Evolutionary conservation across 2,113 vertebrate species (phyloP).

Genomic region (Lamprologus ornatipinnis): DNA sequence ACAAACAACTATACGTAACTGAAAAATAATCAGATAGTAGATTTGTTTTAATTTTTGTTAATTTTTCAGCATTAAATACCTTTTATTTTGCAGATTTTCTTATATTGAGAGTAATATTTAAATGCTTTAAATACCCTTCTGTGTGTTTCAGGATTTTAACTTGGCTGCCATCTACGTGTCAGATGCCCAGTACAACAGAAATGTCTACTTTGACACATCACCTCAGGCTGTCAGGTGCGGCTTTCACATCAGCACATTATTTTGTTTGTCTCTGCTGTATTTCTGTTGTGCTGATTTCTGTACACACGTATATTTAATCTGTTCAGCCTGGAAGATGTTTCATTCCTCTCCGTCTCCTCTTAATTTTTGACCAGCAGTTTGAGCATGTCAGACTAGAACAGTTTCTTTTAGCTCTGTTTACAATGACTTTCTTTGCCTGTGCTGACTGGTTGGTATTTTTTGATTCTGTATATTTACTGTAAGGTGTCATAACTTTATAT

Average conservation of each 20-base stretch:
- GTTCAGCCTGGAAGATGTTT: not conserved
- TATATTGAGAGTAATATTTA: not conserved
- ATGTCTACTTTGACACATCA: slow-evolving; percentile 83
- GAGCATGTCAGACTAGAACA: not conserved
- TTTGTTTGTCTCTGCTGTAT: not conserved
- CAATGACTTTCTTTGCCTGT: not conserved
- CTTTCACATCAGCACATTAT: not conserved
- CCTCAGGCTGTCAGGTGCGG: slow-evolving; percentile 81
- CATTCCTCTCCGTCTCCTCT: not conserved
- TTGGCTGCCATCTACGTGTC: slow-evolving; percentile 86
- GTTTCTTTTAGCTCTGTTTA: not conserved
- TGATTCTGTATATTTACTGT: not conserved
- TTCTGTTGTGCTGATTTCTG: not conserved
- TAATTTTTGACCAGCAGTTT: not conserved
- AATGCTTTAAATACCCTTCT: not conserved
- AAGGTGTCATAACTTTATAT: not conserved
- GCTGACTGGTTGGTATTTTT: not conserved
- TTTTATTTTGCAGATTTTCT: not conserved
- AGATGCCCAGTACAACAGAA: slow-evolving; percentile 89
- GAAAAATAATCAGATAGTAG: not conserved
- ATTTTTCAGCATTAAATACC: not conserved
- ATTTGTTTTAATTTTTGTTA: not conserved
- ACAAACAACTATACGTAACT: not conserved
- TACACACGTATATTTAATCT: not conserved
- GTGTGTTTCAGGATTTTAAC: slow-evolving; percentile 72